Base-by-base conservation (phyloP, 1,140 invertebrate species). In the Drosophila pseudoananassae region DNA sequence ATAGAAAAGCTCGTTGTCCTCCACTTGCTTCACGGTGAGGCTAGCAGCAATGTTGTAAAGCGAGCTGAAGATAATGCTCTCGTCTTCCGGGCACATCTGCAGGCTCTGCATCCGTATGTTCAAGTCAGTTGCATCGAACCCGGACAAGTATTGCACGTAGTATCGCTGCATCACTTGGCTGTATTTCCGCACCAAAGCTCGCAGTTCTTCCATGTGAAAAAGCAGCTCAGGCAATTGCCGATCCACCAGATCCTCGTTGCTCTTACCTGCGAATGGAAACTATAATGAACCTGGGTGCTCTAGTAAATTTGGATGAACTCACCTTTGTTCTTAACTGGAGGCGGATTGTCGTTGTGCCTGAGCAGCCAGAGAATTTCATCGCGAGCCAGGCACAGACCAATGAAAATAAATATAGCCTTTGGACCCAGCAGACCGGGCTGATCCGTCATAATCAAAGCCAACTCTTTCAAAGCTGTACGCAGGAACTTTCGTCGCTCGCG, bases 331-430 rank as follows among this genome's bases (percentile, higher is more conserved):
- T 97, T 91, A 95, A 95, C 75, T n/a, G 95, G 94, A 1, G 97
- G 97, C 20, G 97, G 98, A 93, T 99, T 99, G 78, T 99, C 98
- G 91, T 97, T 97, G 92, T 99, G 99, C 49, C 99, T 94, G 3
- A 99, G 91, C 9, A 99, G 93, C 99, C 99, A 99, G 49, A 97
- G 94, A 15, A 99, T 97, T 93, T 99, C 99, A 94, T 99, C 99
- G 85, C 98, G 94, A 0, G 98, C 96, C 92, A 98, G 97, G 71
- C 97, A 98, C 1, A 99, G 92, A 0, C 97, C 98, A 94, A 99
- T 99, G 89, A 99, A 97, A 72, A 99, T 97, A 81, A 99, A 95
- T 31, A 99, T 93, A n/a, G 97, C 97, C 92, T 99, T 99, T 7
- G 98, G 98, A 1, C 98, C 99, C 12, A 99, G 92, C 7, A 99